Evolutionary conservation across 2,113 vertebrate genomes (phyloP).

Genomic region (Cheirogaleus medius): DNA sequence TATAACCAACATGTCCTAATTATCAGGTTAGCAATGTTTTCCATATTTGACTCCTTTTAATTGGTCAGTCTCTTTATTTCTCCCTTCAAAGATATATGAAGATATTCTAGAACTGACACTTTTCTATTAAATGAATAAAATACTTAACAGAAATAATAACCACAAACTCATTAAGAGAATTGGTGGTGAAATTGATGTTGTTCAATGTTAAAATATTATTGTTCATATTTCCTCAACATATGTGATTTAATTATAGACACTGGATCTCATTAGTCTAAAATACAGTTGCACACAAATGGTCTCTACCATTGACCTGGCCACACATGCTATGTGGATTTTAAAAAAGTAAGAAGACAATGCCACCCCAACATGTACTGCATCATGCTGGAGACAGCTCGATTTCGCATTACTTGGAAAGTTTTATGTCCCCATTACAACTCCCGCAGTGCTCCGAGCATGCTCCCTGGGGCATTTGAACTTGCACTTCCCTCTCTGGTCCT

Average conservation of each 20-base stretch:
- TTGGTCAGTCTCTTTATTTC: not conserved
- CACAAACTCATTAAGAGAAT: not conserved
- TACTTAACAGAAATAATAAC: not conserved
- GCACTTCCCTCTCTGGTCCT: fast-evolving
- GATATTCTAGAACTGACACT: not conserved
- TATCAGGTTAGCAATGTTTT: not conserved
- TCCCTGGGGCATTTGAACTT: not conserved
- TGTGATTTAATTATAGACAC: not conserved
- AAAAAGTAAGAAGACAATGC: not conserved
- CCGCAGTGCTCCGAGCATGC: not conserved
- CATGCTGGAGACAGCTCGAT: not conserved
- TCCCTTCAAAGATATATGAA: not conserved
- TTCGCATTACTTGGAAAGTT: not conserved
- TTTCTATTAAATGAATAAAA: not conserved
- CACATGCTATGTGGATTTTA: not conserved
- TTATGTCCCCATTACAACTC: not conserved
- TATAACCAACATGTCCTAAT: not conserved
- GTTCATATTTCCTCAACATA: not conserved
- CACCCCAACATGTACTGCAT: not conserved
- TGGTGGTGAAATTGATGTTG: not conserved
- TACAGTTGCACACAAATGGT: not conserved
- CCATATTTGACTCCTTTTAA: not conserved
- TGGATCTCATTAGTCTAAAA: not conserved
- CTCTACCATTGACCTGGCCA: not conserved
- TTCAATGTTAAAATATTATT: conserved; percentile 25